Evolutionary conservation across 1,140 invertebrate species (phyloP).

Genomic region (Catajapyx aquilonaris): DNA sequence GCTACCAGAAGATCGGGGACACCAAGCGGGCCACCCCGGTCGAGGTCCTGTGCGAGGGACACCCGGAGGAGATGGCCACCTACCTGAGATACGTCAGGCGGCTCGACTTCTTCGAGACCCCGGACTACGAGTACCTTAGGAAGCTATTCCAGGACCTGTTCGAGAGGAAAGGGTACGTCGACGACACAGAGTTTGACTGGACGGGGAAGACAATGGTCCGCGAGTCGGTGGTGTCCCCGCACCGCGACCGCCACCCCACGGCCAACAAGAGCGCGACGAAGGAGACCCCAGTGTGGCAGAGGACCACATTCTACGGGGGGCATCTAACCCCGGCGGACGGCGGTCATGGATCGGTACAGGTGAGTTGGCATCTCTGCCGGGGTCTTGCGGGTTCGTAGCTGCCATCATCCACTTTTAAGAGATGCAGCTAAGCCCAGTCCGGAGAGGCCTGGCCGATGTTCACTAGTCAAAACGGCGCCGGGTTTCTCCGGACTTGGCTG

Average conservation of each 20-base stretch:
- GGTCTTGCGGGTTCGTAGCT: too few species aligned
- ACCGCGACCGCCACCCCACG: slow-evolving; percentile 57
- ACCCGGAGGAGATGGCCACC: slow-evolving; percentile 92
- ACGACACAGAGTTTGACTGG: slow-evolving; percentile 97
- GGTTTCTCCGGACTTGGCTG: too few species aligned
- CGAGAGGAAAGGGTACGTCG: slow-evolving; percentile 73
- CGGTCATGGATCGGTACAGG: neutral
- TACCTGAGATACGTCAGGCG: slow-evolving; percentile 92
- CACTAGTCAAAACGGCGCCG: too few species aligned
- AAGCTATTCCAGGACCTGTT: slow-evolving; percentile 89
- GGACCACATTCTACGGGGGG: neutral
- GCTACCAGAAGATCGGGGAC: slow-evolving; percentile 99
- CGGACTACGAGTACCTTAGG: slow-evolving; percentile 95
- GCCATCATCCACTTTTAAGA: too few species aligned
- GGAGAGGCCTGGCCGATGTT: too few species aligned
- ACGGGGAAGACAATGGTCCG: slow-evolving; percentile 78
- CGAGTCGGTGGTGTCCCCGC: slow-evolving; percentile 74
- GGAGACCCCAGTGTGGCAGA: neutral
- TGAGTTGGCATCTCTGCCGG: too few species aligned
- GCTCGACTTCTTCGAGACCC: slow-evolving; percentile 98
- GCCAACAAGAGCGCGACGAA: slow-evolving; percentile 32
- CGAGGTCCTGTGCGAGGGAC: slow-evolving; percentile 91
- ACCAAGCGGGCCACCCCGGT: slow-evolving; percentile 96
- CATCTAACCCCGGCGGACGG: neutral
- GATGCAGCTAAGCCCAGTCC: too few species aligned